Evolutionary conservation across 2,113 vertebrate genomes (phyloP).

Genomic region (Callocephalon fimbriatum): DNA sequence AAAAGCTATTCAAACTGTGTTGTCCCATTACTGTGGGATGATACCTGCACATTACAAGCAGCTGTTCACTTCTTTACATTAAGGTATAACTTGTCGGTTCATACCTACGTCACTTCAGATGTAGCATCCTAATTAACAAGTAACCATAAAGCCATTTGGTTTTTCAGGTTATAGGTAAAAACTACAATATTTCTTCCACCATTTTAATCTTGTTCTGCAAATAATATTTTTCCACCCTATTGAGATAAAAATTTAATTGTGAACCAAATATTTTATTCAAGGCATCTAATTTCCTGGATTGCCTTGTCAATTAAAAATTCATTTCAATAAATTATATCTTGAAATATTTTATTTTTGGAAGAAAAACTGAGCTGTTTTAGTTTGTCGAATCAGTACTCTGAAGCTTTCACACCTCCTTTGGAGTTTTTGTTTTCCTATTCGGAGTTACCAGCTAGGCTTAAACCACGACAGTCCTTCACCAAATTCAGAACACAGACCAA

Average conservation of each 20-base stretch:
- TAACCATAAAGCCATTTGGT: not conserved
- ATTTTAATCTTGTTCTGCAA: not conserved
- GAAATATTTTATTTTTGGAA: not conserved
- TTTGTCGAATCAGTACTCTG: not conserved
- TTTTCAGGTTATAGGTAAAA: not conserved
- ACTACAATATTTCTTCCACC: not conserved
- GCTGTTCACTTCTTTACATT: not conserved
- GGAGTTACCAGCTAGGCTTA: too few relatives aligned
- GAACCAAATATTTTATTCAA: not conserved
- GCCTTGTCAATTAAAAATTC: not conserved
- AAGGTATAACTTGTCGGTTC: not conserved
- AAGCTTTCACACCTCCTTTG: not conserved
- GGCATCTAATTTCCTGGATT: not conserved
- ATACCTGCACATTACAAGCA: not conserved
- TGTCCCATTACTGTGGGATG: not conserved
- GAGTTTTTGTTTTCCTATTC: not conserved
- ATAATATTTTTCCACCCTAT: not conserved
- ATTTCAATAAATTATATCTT: not conserved
- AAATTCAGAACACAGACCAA: not conserved
- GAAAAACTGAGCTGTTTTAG: not conserved
- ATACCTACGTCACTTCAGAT: not conserved
- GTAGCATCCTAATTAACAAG: not conserved
- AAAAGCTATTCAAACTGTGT: not conserved
- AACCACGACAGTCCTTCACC: not conserved
- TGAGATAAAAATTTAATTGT: not conserved